phyloP scores from a whole-genome alignment of 2,797 vertebrate genomes.

The Anguilla obscura region DNA sequence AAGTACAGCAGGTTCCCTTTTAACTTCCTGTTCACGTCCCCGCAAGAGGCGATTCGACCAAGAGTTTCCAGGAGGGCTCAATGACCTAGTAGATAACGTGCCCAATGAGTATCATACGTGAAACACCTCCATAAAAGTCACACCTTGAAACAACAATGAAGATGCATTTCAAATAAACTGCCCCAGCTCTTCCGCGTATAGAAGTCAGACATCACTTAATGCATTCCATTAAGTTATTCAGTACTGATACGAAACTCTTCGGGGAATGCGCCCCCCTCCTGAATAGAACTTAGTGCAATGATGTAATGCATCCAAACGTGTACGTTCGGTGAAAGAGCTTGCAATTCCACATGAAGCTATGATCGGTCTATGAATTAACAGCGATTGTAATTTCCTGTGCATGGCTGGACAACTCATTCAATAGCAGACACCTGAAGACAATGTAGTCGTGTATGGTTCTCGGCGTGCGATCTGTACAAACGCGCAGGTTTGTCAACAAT shows the following conservation, averaged over 20 bases:
- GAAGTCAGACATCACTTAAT: background rate
- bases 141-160: conserved; percentile 20
- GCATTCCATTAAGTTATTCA: background rate
- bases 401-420: background rate
- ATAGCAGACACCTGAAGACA: background rate
- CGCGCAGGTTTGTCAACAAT: conserved; percentile 5
- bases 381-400: conserved; percentile 12
- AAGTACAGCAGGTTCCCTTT: conserved; percentile 49
- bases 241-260: background rate
- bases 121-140: background rate
- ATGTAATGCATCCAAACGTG: background rate
- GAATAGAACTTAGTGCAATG: background rate
- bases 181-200: background rate
- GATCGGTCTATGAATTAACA: background rate
- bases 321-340: background rate
- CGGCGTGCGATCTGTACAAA: conserved; percentile 9
- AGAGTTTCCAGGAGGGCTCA: background rate
- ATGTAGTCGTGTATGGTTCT: background rate
- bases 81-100: background rate
- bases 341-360: background rate
- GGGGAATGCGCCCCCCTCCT: background rate
- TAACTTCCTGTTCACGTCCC: conserved; percentile 49
- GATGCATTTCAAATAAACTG: background rate
- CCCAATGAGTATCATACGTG: no score
- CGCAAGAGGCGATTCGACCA: background rate